These are phyloP conservation scores for Rhegmatorhina hoffmannsi DNA, from an alignment of 2,113 vertebrate genomes.

Conservation along the genomic window DNA sequence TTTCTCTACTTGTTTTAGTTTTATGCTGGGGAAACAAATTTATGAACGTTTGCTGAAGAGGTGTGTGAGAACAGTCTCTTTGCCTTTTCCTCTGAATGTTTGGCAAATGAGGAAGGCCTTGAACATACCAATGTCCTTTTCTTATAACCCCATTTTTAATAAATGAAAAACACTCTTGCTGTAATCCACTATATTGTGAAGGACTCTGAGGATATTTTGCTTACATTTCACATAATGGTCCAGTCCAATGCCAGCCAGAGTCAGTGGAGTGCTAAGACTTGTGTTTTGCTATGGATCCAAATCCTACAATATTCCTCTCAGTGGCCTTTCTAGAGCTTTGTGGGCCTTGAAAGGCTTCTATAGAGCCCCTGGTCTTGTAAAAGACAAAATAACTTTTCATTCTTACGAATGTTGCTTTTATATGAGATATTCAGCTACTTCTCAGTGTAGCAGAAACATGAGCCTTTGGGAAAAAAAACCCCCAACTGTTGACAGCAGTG, in stretches of 20 bases:
- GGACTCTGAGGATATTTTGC: not conserved
- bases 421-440: not conserved
- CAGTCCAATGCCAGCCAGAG: not conserved
- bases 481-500: not conserved
- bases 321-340: not conserved
- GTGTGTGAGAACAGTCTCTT: not conserved
- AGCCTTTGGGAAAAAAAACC: not conserved
- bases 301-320: not conserved
- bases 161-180: not conserved
- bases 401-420: not conserved
- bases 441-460: not conserved
- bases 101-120: not conserved
- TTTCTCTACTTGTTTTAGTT: constrained; percentile 15
- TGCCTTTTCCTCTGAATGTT: not conserved
- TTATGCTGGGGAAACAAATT: not conserved
- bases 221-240: not conserved
- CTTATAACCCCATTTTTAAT: not conserved
- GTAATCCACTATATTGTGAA: not conserved
- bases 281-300: not conserved
- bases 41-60: not conserved
- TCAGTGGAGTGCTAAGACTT: not conserved
- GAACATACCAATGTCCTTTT: not conserved
- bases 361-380: not conserved
- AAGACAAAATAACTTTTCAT: not conserved
- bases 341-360: not conserved